phyloP scores from a whole-genome alignment of 2,888 invertebrate genomes.

The Pedicia rivosa region DNA sequence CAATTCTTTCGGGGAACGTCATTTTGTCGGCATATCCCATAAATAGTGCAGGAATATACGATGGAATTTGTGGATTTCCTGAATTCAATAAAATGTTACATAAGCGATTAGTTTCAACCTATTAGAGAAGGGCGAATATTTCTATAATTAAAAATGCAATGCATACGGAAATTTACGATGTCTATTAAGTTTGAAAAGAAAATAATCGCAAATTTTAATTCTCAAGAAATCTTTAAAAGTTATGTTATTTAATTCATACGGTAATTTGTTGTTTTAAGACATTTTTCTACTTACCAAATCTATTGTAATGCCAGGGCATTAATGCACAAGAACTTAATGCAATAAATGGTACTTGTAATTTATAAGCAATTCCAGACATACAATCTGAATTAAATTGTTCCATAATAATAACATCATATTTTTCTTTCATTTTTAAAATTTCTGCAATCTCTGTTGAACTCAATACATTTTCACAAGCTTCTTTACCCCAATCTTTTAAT shows the following conservation, averaged over 20 bases:
- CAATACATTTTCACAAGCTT: constrained; percentile 20
- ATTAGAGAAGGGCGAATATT: too few relatives aligned
- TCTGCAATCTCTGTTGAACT: constrained; percentile 18
- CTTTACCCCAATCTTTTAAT: constrained; percentile 20
- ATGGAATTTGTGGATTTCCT: constrained; percentile 40
- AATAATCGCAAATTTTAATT: too few relatives aligned
- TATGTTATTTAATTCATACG: too few relatives aligned
- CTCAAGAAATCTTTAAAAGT: too few relatives aligned
- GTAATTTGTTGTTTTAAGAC: too few relatives aligned
- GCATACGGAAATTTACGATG: too few relatives aligned
- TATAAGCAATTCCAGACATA: constrained; percentile 38
- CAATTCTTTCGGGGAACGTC: constrained; percentile 35
- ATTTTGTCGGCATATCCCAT: constrained; percentile 34
- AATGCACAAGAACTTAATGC: constrained; percentile 36
- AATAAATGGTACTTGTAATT: constrained; percentile 38
- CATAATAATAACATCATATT: constrained; percentile 40
- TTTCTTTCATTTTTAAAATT: constrained; percentile 19
- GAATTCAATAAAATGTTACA: too few relatives aligned
- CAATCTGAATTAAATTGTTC: constrained; percentile 46
- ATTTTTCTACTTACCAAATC: too few relatives aligned
- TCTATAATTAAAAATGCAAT: too few relatives aligned
- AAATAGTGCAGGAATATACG: constrained; percentile 40
- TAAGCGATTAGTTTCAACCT: too few relatives aligned
- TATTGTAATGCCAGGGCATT: constrained; percentile 39
- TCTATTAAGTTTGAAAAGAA: too few relatives aligned